Conservation (phyloP, 2,113 vertebrate species). For the Myanophis thanlyinensis region DNA sequence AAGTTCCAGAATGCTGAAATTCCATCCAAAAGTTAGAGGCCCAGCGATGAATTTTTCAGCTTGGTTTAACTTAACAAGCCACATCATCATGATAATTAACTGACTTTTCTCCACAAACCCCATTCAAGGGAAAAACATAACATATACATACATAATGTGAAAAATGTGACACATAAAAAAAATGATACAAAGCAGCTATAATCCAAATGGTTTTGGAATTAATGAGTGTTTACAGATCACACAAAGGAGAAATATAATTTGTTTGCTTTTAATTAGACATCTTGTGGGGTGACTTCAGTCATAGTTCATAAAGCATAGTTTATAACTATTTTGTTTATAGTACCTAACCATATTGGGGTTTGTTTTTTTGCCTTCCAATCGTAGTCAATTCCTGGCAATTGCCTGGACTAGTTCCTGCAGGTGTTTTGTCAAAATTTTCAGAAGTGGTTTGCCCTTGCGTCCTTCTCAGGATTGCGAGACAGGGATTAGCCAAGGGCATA, state of each 20-base stretch:
- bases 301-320: not conserved
- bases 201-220: not conserved
- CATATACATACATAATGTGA: not conserved
- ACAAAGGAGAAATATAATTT: not conserved
- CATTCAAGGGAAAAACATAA: not conserved
- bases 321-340: not conserved
- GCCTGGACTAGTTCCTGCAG: not conserved
- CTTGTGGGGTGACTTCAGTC: not conserved
- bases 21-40: not conserved
- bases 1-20: not conserved
- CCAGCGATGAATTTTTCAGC: not conserved
- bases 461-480: not conserved
- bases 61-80: not conserved
- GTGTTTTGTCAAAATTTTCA: not conserved
- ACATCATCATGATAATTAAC: not conserved
- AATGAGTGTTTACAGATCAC: not conserved
- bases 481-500: not conserved
- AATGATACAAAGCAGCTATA: not conserved
- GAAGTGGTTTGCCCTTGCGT: not conserved
- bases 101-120: not conserved
- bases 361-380: not conserved
- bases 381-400: not conserved
- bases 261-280: not conserved
- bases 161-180: not conserved
- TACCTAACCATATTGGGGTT: not conserved